Conservation (phyloP, 2,797 vertebrate genomes). For the Cirrhinus mrigala region DNA sequence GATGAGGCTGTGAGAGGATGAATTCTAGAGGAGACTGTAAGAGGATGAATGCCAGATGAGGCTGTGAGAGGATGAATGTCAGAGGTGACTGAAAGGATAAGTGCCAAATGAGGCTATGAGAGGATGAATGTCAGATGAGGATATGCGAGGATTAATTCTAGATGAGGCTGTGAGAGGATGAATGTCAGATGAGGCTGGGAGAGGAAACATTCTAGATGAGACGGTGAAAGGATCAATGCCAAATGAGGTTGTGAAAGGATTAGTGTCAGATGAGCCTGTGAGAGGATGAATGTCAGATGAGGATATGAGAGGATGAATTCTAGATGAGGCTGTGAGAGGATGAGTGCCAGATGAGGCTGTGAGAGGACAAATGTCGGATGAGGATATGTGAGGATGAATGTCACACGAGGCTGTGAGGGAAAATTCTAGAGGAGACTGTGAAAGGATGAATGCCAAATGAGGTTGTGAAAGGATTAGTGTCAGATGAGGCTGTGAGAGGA, state of each 20-base stretch:
- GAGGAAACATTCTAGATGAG: too few species aligned
- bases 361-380: fast-evolving
- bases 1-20: neutral
- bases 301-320: neutral
- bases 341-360: neutral
- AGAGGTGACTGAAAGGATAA: neutral
- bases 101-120: neutral
- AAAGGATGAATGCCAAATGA: neutral
- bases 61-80: too few species aligned
- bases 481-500: neutral
- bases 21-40: neutral
- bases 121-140: too few species aligned
- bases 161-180: too few species aligned
- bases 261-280: neutral
- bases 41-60: neutral
- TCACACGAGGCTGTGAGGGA: neutral
- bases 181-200: too few species aligned
- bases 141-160: too few species aligned
- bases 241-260: too few species aligned
- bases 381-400: neutral
- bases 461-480: neutral
- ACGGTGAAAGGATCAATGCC: too few species aligned
- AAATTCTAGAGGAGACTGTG: neutral
- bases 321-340: neutral
- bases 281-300: neutral